These are phyloP conservation scores for Halichondria panicea DNA, from an alignment of 37 sponge, comb jelly and placozoan species.

Conservation along the genomic window DNA sequence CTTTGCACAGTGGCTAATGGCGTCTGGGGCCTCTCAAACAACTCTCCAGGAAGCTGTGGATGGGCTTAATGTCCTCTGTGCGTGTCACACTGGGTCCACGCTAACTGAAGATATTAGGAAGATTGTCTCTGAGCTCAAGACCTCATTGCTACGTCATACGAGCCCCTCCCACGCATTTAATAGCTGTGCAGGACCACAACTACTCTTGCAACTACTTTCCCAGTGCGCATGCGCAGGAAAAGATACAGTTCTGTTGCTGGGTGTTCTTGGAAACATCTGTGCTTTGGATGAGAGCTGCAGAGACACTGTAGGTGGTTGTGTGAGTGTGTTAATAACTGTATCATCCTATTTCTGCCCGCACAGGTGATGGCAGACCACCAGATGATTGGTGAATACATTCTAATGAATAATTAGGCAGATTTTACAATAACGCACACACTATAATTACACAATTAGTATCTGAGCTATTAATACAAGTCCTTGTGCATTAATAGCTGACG, in stretches of 20 bases:
- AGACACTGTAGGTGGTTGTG: slow-evolving; percentile 7
- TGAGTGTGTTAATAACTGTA: neutral
- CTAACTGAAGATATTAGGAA: too few species aligned
- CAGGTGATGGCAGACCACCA: slow-evolving; percentile 41
- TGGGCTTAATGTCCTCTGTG: too few species aligned
- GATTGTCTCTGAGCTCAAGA: too few species aligned
- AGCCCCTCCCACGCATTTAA: slow-evolving; percentile 32
- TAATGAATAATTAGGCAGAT: too few species aligned
- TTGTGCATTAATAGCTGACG: neutral
- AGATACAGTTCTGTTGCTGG: slow-evolving; percentile 21
- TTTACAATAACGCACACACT: neutral
- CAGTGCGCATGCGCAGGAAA: slow-evolving; percentile 6
- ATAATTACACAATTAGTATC: too few species aligned
- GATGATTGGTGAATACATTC: slow-evolving; percentile 23
- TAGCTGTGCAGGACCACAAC: slow-evolving; percentile 9
- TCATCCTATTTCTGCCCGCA: neutral
- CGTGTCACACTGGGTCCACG: too few species aligned
- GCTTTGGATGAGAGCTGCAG: slow-evolving; percentile 28
- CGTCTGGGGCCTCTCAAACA: too few species aligned
- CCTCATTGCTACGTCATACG: slow-evolving; percentile 48
- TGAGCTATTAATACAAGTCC: neutral
- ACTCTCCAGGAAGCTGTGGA: too few species aligned
- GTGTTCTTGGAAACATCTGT: slow-evolving; percentile 54
- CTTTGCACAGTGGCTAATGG: too few species aligned
- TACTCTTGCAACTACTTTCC: slow-evolving; percentile 3